A percentile compares a stretch with the other conserved stretches of the same genome.
Conservation (phyloP, 2,797 vertebrate genomes). For the Silurus aristotelis region DNA sequence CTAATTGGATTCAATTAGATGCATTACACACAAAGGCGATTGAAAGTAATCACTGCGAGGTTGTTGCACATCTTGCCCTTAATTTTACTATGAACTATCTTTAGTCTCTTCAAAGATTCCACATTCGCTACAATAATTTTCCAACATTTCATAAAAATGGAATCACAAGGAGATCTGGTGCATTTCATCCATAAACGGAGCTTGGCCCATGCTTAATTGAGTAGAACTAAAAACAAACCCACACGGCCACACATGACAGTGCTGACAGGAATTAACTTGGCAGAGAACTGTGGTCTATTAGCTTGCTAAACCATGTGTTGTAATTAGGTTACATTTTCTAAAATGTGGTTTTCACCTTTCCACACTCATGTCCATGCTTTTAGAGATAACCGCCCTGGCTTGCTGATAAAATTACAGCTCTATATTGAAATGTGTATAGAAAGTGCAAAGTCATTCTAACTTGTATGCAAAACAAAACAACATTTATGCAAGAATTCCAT, state of each 20-base stretch:
- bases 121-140: neutral
- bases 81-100: neutral
- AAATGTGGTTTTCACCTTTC: neutral
- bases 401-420: neutral
- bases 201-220: neutral
- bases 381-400: neutral
- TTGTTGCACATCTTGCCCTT: neutral
- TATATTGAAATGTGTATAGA: neutral
- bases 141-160: neutral
- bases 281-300: constrained; percentile 11
- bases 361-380: neutral
- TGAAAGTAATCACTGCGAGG: neutral
- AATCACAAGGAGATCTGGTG: neutral
- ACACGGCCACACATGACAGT: neutral
- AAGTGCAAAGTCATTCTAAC: neutral
- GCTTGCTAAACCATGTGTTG: neutral
- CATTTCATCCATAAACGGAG: neutral
- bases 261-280: neutral
- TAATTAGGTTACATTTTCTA: neutral
- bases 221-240: neutral
- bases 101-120: neutral
- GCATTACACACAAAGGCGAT: neutral
- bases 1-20: neutral
- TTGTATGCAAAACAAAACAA: neutral
- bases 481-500: neutral